Percentiles rank a stretch among this genome's conserved stretches.
These are phyloP conservation scores for Lasioglossum lativentre DNA, from an alignment of 2,888 invertebrate genomes.

Conservation along the genomic window DNA sequence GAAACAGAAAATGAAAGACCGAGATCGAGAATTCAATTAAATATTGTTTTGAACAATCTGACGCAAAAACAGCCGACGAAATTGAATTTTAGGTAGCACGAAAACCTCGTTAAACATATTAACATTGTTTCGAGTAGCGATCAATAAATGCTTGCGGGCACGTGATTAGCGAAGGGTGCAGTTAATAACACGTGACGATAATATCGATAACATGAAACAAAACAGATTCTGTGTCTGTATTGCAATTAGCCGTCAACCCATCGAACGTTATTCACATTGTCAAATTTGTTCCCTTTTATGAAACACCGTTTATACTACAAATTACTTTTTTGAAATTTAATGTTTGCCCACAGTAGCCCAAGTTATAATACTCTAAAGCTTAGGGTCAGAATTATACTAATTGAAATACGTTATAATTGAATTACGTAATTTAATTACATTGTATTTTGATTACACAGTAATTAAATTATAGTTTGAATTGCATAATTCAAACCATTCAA, in stretches of 20 bases:
- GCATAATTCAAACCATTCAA: too few species aligned
- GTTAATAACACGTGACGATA: constrained; percentile 12
- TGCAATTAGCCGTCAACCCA: not conserved
- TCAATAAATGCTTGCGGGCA: constrained; percentile 6
- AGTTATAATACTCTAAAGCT: too few species aligned
- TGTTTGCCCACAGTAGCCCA: too few species aligned
- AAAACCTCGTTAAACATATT: constrained; percentile 22
- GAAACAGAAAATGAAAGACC: not conserved
- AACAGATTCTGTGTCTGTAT: not conserved
- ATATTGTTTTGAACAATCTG: not conserved
- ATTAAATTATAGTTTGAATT: too few species aligned
- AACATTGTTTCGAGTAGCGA: constrained; percentile 59
- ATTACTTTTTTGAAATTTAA: too few species aligned
- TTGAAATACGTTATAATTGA: too few species aligned
- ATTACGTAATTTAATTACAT: too few species aligned
- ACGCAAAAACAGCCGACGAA: not conserved
- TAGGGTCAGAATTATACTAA: too few species aligned
- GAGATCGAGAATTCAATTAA: not conserved
- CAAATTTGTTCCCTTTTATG: not conserved
- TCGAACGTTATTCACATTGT: too few species aligned
- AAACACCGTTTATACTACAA: too few species aligned
- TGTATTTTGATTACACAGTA: too few species aligned
- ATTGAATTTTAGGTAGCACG: not conserved
- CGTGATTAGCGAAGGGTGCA: not conserved
- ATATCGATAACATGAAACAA: constrained; percentile 37